Evolutionary conservation across 2,113 vertebrate genomes (phyloP).

Genomic region (Hymenochirus boettgeri): DNA sequence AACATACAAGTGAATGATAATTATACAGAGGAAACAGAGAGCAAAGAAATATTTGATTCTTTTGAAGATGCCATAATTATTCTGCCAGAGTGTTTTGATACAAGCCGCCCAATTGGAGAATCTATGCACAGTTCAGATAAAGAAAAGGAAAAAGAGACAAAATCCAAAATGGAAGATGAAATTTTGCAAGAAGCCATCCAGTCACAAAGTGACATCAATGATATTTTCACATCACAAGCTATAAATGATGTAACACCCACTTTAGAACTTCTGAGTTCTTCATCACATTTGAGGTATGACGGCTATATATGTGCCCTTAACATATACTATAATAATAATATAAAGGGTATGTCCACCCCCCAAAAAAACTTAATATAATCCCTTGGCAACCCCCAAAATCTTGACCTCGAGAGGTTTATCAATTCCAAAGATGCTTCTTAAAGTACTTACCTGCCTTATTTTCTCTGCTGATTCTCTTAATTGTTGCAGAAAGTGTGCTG

Average conservation of each 20-base stretch:
- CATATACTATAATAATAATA: too few relatives aligned
- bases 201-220: slow-evolving; percentile 50
- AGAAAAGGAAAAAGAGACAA: slow-evolving; percentile 61
- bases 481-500: too few relatives aligned
- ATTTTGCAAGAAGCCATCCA: slow-evolving; percentile 35
- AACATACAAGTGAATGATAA: slow-evolving; percentile 56
- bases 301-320: too few relatives aligned
- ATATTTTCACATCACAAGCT: slow-evolving; percentile 69
- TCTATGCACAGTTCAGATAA: slow-evolving; percentile 92
- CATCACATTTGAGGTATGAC: slow-evolving; percentile 55
- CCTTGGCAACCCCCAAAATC: too few relatives aligned
- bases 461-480: too few relatives aligned
- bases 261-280: slow-evolving; percentile 57
- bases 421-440: too few relatives aligned
- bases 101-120: slow-evolving; percentile 84
- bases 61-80: slow-evolving; percentile 94
- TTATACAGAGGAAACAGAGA: slow-evolving; percentile 76
- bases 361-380: too few relatives aligned
- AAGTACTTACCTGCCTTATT: too few relatives aligned
- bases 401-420: too few relatives aligned
- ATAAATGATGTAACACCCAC: slow-evolving; percentile 66
- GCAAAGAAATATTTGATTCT: slow-evolving; percentile 82
- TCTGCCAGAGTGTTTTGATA: slow-evolving; percentile 93
- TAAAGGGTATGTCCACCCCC: too few relatives aligned
- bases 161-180: slow-evolving; percentile 52